Evolutionary conservation across 2,888 invertebrate genomes (phyloP).

Genomic region (Diaperis boleti): DNA sequence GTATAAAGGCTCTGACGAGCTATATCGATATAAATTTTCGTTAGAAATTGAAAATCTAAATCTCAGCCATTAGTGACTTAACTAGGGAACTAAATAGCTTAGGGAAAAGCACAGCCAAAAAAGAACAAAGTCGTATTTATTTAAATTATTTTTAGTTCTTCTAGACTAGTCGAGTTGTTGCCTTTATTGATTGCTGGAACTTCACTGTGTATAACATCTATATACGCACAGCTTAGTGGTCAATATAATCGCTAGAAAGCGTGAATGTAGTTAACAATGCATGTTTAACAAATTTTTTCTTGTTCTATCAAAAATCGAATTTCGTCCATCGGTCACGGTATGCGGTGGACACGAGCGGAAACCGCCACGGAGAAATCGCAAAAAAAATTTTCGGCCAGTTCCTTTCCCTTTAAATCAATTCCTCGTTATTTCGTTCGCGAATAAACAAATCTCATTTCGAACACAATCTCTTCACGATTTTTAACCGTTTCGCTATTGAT

Average conservation of each 20-base stretch:
- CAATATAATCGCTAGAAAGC: not conserved
- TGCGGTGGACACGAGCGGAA: conserved; percentile 25
- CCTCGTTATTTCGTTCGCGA: conserved; percentile 13
- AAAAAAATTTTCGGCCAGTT: conserved; percentile 17
- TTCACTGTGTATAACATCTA: too few relatives aligned
- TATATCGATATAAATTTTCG: too few relatives aligned
- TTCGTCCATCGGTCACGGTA: conserved; percentile 22
- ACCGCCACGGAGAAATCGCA: conserved; percentile 4
- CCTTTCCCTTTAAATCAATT: conserved; percentile 20
- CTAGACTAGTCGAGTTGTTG: too few relatives aligned
- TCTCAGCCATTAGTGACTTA: too few relatives aligned
- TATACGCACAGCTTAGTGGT: too few relatives aligned
- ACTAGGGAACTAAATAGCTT: too few relatives aligned
- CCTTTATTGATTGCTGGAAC: too few relatives aligned
- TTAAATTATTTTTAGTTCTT: too few relatives aligned
- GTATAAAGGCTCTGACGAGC: too few relatives aligned
- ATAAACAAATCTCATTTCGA: conserved; percentile 37
- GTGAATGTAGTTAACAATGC: not conserved
- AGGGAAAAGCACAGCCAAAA: too few relatives aligned
- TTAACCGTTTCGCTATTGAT: conserved; percentile 40
- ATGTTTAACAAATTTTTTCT: not conserved
- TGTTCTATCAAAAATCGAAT: conserved; percentile 17
- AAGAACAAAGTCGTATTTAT: too few relatives aligned
- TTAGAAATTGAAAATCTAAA: too few relatives aligned
- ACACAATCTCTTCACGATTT: conserved; percentile 38